Base-by-base conservation (phyloP, 2,797 vertebrate species). In the Columba guinea region DNA sequence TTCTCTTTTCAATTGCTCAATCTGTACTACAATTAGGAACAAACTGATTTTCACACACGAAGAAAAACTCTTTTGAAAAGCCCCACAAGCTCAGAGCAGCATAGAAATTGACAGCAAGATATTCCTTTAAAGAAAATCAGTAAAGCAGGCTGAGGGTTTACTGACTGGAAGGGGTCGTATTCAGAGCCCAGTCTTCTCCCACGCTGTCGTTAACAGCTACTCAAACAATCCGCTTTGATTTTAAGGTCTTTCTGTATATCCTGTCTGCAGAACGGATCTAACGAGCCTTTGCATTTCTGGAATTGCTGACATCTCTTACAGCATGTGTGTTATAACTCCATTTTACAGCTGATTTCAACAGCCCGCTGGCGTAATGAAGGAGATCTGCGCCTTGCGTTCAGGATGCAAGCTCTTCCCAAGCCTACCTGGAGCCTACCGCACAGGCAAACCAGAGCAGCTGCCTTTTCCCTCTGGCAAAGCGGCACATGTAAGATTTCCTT, bases 401-500 rank as follows among this genome's bases (percentile, higher is more conserved):
- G 35, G 39, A 17, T 0, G 11, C 28, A 58, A 21, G 30, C 69
- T 20, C 34, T 62, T 46, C 64, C 28, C 6, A 3, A 48, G 51
- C 52, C 35, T 1, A 34, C n/a, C 39, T 22, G 13, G 52, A 37
- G 14, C 11, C 48, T 13, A 16, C 55, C 35, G 11, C 1, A 35
- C 59, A 71, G 59, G 10, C 27, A 18, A 87, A 39, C 12, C 63
- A 46, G 0, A 67, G 52, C 23, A 58, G 2, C 56, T 51, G 9
- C 24, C 13, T n/a, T 21, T 52, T 24, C 24, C 41, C 71, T n/a
- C 46, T 24, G 37, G 13, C 18, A 48, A 53, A 65, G 44, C 13
- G 32, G 44, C 1, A 44, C 0, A 0, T 13, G 14, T 2, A 18
- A 59, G 8, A 48, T 26, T 32, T 35, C 74, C 46, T 76, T 58